phyloP scores from a whole-genome alignment of 2,113 vertebrate species.

The Limanda limanda region DNA sequence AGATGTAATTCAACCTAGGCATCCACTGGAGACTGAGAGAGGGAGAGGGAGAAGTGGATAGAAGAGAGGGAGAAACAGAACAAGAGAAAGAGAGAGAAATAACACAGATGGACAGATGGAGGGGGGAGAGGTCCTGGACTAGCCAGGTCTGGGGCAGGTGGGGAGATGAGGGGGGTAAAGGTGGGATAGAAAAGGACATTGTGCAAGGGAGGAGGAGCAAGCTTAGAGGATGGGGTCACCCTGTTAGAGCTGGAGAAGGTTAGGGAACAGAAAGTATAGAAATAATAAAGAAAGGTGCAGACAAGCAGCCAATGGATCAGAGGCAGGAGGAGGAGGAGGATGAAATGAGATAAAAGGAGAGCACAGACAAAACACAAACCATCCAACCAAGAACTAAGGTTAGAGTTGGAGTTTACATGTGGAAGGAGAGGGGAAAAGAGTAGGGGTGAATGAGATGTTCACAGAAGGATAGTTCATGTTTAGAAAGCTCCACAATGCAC shows the following conservation, averaged over 20 bases:
- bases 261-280: constrained; percentile 6
- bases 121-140: constrained; percentile 40
- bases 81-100: neutral
- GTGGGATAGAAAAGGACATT: constrained; percentile 16
- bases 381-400: no score
- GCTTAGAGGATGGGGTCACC: constrained; percentile 13
- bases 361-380: neutral
- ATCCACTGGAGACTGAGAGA: neutral
- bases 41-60: neutral
- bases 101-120: constrained; percentile 46
- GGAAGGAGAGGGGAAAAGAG: constrained; percentile 6
- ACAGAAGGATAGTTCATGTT: constrained; percentile 72
- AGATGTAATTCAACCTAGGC: constrained; percentile 21
- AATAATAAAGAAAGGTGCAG: neutral
- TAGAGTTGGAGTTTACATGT: constrained; percentile 6
- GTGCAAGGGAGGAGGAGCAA: constrained; percentile 5
- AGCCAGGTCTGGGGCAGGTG: constrained; percentile 39
- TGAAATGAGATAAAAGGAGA: constrained; percentile 6
- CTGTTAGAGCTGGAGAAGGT: constrained; percentile 14
- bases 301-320: neutral
- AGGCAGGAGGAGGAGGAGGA: neutral
- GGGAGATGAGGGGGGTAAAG: constrained; percentile 28
- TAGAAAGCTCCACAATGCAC: constrained; percentile 61
- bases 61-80: neutral
- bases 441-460: constrained; percentile 46